Evolutionary conservation across 2,113 vertebrate genomes (phyloP), one percentile per base, ranked within the genome.

Genomic region (Serinus canaria): DNA sequence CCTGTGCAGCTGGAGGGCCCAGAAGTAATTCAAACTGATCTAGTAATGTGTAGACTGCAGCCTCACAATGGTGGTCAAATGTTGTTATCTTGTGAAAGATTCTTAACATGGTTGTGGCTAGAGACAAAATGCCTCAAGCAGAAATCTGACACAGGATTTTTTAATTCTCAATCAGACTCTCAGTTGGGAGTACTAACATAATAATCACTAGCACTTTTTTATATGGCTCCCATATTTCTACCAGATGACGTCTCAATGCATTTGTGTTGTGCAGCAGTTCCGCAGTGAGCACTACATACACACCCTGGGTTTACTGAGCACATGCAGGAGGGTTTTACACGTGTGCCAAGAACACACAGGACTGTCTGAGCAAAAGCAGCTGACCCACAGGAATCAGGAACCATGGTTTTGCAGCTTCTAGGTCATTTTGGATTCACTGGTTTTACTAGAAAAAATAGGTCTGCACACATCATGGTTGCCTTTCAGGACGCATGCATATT

Each of bases 261-360:
- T 14, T 15, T 0, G 0, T 62, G 50, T 23, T 75, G 58, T 10
- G 3, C 66, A 91, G 74, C 44, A 56, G 70, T 39, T 78, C 43
- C 1, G 2, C 3, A 44, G 16, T 3, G 5, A 75, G 25, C 25
- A 14, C 10, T 24, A 39, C 0, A 1, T 17, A 31, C 1, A 3
- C 24, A n/a, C 2, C 0, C 25, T 47, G 37, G 16, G 60, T 52
- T 83, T 85, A 67, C 37, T 49, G 41, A 73, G 53, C 27, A 33
- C 24, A 25, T 3, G 56, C 9, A 56, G n/a, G 53, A 33, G 11
- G n/a, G 12, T 64, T 60, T 68, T 58, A 60, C 1, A 0, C 17
- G 22, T 49, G 16, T 37, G 19, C 41, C 18, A 58, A 56, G 49
- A 72, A 69, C 58, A 68, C 22, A 22, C 37, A 83, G 31, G 15